phyloP scores from a whole-genome alignment of 2,888 invertebrate species.

The Helicoverpa assulta region DNA sequence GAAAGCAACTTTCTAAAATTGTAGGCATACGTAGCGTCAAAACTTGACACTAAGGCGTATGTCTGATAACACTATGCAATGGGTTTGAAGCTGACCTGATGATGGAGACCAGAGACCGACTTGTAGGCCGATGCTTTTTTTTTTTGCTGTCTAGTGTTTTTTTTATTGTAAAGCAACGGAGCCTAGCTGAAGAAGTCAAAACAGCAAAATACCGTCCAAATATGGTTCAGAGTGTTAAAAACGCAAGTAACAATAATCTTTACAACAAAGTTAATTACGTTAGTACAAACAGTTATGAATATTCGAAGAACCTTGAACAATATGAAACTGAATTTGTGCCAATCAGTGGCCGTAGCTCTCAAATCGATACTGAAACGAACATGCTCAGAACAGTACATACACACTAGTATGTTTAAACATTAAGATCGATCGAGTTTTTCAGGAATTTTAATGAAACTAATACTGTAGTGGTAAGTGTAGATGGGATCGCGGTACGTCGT shows the following conservation, averaged over 20 bases:
- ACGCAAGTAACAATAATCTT: slow-evolving; percentile 14
- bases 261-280: slow-evolving; percentile 33
- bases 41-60: too few species aligned
- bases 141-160: too few species aligned
- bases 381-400: slow-evolving; percentile 17
- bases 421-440: slow-evolving; percentile 2
- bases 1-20: too few species aligned
- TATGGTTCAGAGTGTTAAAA: slow-evolving; percentile 10
- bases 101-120: too few species aligned
- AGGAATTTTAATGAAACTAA: slow-evolving; percentile 21
- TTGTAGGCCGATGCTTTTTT: too few species aligned
- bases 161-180: too few species aligned
- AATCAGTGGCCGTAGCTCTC: slow-evolving; percentile 31
- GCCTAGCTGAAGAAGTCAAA: too few species aligned
- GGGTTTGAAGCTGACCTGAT: too few species aligned
- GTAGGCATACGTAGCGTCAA: too few species aligned
- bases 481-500: too few species aligned
- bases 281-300: slow-evolving; percentile 37
- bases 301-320: slow-evolving; percentile 53
- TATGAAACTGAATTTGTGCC: slow-evolving; percentile 53
- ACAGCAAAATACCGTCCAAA: neutral
- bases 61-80: too few species aligned
- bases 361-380: slow-evolving; percentile 44
- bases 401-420: slow-evolving; percentile 6
- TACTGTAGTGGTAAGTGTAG: neutral